Evolutionary conservation across 1,140 invertebrate genomes (phyloP), one percentile per base, ranked within the genome.

Genomic region (Nasonia giraulti): DNA sequence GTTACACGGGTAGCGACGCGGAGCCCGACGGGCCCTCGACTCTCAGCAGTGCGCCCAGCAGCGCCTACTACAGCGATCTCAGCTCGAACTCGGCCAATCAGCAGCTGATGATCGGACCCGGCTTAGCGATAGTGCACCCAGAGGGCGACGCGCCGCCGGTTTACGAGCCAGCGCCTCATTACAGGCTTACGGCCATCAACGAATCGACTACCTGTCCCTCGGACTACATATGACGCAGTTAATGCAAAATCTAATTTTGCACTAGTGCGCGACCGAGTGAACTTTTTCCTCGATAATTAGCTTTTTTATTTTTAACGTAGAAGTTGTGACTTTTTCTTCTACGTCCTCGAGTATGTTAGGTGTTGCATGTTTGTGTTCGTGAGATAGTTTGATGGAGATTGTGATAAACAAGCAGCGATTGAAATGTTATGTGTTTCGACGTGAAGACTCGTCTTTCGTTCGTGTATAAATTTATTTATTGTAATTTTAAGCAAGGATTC

Each of bases 41-140:
- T 78, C 86, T 93, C 7, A 95, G 95, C 80, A 95, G 95, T 82
- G 95, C 95, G 2, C 95, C 95, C 14, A 96, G 95, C 88, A 95
- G 95, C 90, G 95, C 95, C 7, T 96, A 96, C 88, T 96, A 96
- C 90, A 95, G 95, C 82, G 95, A 96, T 89, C 91, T 95, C n/a
- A 89, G 88, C 82, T 88, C 88, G 71, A 89, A 87, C 78, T 89
- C 89, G 14, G 84, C 90, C 2, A 91, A 90, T 79, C 91, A 92
- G 37, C 91, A 91, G 75, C 87, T 90, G 76, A 12, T 86, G n/a
- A 37, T 86, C 8, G 74, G 83, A 10, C 55, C 86, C 10, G 86
- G 87, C 11, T 80, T 87, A 23, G 83, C 87, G n/a, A 86, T 79
- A 47, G 33, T 93, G 88, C 93, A 92, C 91, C 88, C 89, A 83